Evolutionary conservation across 1,140 invertebrate species (phyloP).

Genomic region (Drosophila ficusphila): DNA sequence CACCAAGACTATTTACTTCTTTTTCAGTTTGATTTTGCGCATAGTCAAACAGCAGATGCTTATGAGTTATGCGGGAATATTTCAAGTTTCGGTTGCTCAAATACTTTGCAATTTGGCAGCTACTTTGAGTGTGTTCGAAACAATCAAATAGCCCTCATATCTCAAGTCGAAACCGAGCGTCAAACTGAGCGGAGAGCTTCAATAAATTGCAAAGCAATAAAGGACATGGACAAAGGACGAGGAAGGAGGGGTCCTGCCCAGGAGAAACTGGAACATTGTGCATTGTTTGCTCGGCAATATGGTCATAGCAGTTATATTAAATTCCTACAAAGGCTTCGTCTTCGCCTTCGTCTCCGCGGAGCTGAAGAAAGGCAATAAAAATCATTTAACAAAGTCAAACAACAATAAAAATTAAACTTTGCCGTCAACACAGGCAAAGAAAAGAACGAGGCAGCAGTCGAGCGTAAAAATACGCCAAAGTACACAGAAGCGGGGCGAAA

Average conservation of each 20-base stretch:
- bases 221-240: conserved; percentile 1
- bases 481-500: conserved; percentile 63
- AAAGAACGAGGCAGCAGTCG: conserved; percentile 43
- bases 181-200: conserved; percentile 20
- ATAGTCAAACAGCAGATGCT: conserved; percentile 9
- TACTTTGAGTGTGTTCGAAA: conserved; percentile 6
- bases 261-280: conserved; percentile 51
- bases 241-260: conserved; percentile 5
- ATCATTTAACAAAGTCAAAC: conserved; percentile 83
- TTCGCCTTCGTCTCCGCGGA: not conserved
- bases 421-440: conserved; percentile 69
- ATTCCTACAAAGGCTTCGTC: conserved; percentile 77
- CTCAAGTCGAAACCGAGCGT: conserved; percentile 30
- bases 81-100: conserved; percentile 2
- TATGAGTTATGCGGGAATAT: conserved; percentile 17
- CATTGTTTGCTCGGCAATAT: conserved; percentile 75
- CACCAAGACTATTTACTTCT: conserved; percentile 10
- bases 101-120: conserved; percentile 36
- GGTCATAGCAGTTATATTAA: conserved; percentile 77
- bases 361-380: conserved; percentile 71
- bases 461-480: conserved; percentile 69
- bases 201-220: conserved; percentile 30
- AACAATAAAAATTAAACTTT: conserved; percentile 83
- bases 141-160: conserved; percentile 47
- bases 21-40: conserved; percentile 43